Evolutionary conservation across 2,888 invertebrate genomes (phyloP), one percentile per base, ranked within the genome.

Genomic region (Dryococelus australis): DNA sequence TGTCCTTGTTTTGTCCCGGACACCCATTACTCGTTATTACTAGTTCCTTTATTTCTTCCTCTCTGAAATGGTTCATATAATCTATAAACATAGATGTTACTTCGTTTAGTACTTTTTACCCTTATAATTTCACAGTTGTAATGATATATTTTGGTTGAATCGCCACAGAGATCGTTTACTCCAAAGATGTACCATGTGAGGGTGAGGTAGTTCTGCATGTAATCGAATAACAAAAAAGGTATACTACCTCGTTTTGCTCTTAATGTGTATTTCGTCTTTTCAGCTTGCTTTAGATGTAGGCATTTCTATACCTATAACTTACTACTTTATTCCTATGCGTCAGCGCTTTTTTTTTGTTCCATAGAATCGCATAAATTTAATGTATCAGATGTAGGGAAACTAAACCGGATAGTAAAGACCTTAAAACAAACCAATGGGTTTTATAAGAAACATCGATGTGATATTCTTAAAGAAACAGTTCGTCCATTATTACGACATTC

Each of bases 221-320:
- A 79, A 16, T 79, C 79, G 16, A 79, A 79, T 10, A 9, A 79
- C 79, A 16, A 79, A 16, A 79, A 79, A 27, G 6, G 79, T 79
- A 79, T 79, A 27, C 20, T 79, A 6, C 79, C 79, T 79, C 16
- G 79, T 79, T 79, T 79, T 26, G 43, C 84, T 84, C 24, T 84
- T 13, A 84, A 84, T 9, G 43, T 84, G 43, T 84, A 84, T 84
- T 84, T 84, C 27, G 8, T 84, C 12, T 84, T 43, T n/a, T 43
- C 84, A 26, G 43, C 43, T 84, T 26, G 8, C 10, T 13, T 84
- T 26, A 43, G 12, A 16, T 43, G 43, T 35, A 84, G 35, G 27
- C 9, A 12, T 84, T 84, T 79, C 27, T 79, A 8, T 79, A 79
- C 79, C 6, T 79, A 24, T 27, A 10, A 10, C 27, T 27, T 79